Percentiles rank a stretch among this genome's conserved stretches.
phyloP scores from a whole-genome alignment of 2,888 invertebrate species.

The Salticus scenicus region DNA sequence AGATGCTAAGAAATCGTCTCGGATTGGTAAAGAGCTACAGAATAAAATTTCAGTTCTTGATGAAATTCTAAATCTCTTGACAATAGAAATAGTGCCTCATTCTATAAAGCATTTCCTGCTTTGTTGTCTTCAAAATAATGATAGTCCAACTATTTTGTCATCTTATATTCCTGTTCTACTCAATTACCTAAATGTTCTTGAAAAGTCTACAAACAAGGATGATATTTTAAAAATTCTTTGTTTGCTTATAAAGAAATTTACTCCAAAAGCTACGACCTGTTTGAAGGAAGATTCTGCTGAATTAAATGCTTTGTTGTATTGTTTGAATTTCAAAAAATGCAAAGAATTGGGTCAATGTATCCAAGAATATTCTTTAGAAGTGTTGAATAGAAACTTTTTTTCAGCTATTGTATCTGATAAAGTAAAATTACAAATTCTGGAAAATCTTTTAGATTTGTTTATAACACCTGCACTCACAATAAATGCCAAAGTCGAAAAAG shows the following conservation, averaged over 20 bases:
- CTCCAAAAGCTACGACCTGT: slow-evolving; percentile 23
- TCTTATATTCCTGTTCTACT: slow-evolving; percentile 32
- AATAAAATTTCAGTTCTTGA: slow-evolving; percentile 16
- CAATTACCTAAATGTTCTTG: not conserved
- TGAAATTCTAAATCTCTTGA: slow-evolving; percentile 25
- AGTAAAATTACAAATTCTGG: slow-evolving; percentile 72
- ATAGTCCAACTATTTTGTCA: slow-evolving; percentile 30
- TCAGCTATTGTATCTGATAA: slow-evolving; percentile 71
- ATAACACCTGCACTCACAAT: slow-evolving; percentile 1
- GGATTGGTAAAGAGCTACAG: not conserved
- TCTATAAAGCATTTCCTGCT: slow-evolving; percentile 31
- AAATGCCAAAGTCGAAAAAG: slow-evolving; percentile 31
- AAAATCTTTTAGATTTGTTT: slow-evolving; percentile 50
- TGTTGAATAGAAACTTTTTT: slow-evolving; percentile 73
- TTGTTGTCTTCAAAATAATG: slow-evolving; percentile 11
- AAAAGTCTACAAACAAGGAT: not conserved
- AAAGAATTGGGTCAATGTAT: not conserved
- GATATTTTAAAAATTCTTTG: not conserved
- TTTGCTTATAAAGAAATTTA: slow-evolving; percentile 34
- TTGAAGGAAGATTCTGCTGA: slow-evolving; percentile 13
- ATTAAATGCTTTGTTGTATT: slow-evolving; percentile 34
- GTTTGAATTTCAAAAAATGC: not conserved
- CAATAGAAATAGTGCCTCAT: slow-evolving; percentile 13
- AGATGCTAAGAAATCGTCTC: not conserved
- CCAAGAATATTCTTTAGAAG: not conserved